These are phyloP conservation scores for Melanotaenia parkinsoni DNA, from an alignment of 2,797 vertebrate species.

Conservation along the genomic window DNA sequence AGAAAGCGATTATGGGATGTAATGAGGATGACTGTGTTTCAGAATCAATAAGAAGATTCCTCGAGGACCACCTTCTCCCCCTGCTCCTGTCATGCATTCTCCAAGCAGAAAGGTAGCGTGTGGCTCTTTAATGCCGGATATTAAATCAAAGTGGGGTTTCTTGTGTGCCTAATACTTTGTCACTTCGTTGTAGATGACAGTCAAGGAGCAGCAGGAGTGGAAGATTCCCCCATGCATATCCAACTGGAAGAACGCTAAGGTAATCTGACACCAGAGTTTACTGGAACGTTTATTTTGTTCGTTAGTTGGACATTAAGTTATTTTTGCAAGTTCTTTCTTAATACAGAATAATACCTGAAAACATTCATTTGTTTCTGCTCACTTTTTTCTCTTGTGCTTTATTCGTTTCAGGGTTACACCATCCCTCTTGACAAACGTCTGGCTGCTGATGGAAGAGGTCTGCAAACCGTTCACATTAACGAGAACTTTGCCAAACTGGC, in stretches of 20 bases:
- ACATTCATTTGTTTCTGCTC: not conserved
- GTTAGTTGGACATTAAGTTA: not conserved
- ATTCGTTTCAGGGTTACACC: conserved; percentile 89
- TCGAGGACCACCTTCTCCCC: conserved; percentile 95
- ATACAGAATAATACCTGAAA: fast-evolving
- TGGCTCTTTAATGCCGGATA: not conserved
- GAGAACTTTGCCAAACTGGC: conserved; percentile 98
- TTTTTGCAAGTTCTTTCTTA: not conserved
- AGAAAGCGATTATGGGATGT: not conserved
- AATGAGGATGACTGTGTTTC: conserved; percentile 32
- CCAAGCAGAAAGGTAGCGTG: conserved; percentile 94
- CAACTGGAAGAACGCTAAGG: conserved; percentile 99
- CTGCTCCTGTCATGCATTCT: conserved; percentile 98
- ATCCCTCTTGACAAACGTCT: conserved; percentile 97
- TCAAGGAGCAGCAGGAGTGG: conserved; percentile 99
- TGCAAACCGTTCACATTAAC: conserved; percentile 98
- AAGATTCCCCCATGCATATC: conserved; percentile 99
- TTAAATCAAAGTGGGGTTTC: fast-evolving
- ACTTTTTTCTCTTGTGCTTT: not conserved
- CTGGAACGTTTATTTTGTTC: not conserved
- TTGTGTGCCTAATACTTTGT: not conserved
- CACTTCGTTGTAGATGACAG: conserved; percentile 91
- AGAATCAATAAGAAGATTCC: conserved; percentile 99
- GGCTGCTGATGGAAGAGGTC: conserved; percentile 94
- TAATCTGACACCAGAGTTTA: conserved; percentile 57